Evolutionary conservation across 2,888 invertebrate genomes (phyloP).

Genomic region (Villa cingulata): DNA sequence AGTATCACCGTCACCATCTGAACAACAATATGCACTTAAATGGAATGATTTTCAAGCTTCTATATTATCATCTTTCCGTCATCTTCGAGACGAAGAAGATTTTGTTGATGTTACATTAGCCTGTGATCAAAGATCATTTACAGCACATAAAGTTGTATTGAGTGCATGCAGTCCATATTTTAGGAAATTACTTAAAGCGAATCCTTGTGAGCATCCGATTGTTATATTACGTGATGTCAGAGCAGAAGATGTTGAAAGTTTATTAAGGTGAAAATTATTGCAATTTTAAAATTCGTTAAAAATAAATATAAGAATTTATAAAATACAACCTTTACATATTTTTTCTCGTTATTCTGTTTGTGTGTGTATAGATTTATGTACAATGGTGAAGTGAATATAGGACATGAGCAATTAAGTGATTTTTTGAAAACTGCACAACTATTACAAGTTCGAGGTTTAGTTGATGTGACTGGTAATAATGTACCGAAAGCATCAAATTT

Average conservation of each 20-base stretch:
- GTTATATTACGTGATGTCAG: constrained; percentile 76
- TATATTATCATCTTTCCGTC: constrained; percentile 78
- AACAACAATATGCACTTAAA: constrained; percentile 83
- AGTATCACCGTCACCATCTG: constrained; percentile 42
- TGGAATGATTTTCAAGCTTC: constrained; percentile 93
- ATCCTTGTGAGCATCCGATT: constrained; percentile 83
- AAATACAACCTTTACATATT: not conserved
- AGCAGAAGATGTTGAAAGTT: constrained; percentile 73
- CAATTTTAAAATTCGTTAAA: too few relatives aligned
- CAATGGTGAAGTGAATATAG: constrained; percentile 81
- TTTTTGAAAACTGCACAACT: constrained; percentile 78
- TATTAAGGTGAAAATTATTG: constrained; percentile 49
- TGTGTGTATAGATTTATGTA: constrained; percentile 63
- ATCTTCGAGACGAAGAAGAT: constrained; percentile 79
- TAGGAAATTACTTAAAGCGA: constrained; percentile 72
- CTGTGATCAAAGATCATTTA: constrained; percentile 78
- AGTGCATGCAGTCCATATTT: constrained; percentile 91
- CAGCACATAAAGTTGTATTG: constrained; percentile 80
- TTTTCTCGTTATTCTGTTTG: not conserved
- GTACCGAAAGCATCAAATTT: constrained; percentile 13
- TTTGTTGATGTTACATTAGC: constrained; percentile 88
- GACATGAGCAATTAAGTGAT: constrained; percentile 73
- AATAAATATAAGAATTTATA: too few relatives aligned
- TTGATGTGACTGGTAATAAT: constrained; percentile 49
- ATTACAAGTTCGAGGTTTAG: constrained; percentile 73